These are phyloP conservation scores for Zophobas atratus DNA, from an alignment of 1,140 invertebrate genomes.

Conservation along the genomic window DNA sequence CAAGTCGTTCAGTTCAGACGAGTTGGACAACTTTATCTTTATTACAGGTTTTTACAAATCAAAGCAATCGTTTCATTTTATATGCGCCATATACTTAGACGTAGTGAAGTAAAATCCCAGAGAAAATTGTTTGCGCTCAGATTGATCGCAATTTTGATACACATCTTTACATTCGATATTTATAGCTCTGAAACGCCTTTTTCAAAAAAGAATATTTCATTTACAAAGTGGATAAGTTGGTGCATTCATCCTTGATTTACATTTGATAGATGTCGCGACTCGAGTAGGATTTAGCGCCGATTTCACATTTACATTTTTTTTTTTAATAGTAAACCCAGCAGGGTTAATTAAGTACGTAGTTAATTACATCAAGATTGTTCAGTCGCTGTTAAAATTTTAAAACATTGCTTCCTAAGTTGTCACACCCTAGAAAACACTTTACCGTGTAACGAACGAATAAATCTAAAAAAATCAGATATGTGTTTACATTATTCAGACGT, in stretches of 20 bases:
- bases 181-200: neutral
- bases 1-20: constrained; percentile 20
- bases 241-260: neutral
- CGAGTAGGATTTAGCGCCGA: neutral
- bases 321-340: too few species aligned
- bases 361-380: too few species aligned
- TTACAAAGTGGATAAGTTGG: too few species aligned
- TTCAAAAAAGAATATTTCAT: neutral
- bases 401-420: neutral
- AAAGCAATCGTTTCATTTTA: constrained; percentile 1
- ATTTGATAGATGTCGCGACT: neutral
- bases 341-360: too few species aligned
- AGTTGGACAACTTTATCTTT: constrained; percentile 26
- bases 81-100: too few species aligned
- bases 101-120: too few species aligned
- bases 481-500: constrained; percentile 6
- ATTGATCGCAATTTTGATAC: neutral
- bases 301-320: too few species aligned
- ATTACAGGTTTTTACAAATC: constrained; percentile 29
- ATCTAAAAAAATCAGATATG: constrained; percentile 2
- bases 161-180: constrained; percentile 1
- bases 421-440: neutral
- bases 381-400: neutral
- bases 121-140: too few species aligned
- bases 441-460: constrained; percentile 16